Evolutionary conservation across 2,113 vertebrate species (phyloP).

Genomic region (Stercorarius parasiticus): DNA sequence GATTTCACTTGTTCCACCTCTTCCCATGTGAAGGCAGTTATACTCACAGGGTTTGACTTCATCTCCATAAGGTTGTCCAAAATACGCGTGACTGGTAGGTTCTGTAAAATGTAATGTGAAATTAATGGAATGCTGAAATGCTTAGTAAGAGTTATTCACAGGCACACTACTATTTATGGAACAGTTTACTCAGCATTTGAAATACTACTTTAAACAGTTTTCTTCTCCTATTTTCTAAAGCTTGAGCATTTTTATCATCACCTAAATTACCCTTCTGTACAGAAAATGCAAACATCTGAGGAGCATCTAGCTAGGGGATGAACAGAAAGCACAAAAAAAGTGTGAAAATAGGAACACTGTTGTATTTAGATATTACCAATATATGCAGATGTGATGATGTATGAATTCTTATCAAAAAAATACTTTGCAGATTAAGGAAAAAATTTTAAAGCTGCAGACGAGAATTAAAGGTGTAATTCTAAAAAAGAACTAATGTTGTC

Average conservation of each 20-base stretch:
- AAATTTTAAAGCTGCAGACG: background rate
- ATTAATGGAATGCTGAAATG: background rate
- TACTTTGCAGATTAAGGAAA: background rate
- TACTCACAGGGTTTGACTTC: slow-evolving; percentile 92
- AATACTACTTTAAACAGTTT: background rate
- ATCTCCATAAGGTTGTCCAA: slow-evolving; percentile 95
- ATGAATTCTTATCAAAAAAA: background rate
- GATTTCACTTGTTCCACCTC: background rate
- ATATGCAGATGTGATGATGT: background rate
- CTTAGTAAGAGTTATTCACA: background rate
- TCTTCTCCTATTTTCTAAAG: background rate
- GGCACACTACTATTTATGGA: background rate
- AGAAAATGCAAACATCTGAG: background rate
- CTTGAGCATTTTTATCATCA: background rate
- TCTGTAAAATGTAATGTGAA: slow-evolving; percentile 73
- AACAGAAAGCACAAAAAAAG: background rate
- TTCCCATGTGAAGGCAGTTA: background rate
- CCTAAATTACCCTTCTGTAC: background rate
- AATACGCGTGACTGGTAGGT: slow-evolving; percentile 90
- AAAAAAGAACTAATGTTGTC: background rate
- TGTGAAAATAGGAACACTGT: background rate
- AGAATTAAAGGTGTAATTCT: background rate
- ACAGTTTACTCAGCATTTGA: background rate
- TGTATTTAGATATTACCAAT: background rate
- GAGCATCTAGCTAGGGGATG: background rate